Evolutionary conservation across 1,140 invertebrate species (phyloP), one percentile per base, ranked within the genome.

Genomic region (Penaeus chinensis): DNA sequence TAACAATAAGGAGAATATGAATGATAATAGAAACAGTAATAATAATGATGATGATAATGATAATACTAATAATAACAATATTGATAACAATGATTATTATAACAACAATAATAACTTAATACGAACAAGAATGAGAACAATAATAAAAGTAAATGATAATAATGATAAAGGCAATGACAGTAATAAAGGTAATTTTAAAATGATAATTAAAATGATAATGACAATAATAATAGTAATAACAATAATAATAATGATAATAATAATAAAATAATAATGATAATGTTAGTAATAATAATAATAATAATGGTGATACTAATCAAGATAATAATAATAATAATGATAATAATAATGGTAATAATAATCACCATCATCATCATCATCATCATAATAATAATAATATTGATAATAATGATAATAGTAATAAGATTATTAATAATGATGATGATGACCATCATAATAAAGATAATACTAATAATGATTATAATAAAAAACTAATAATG

Each of bases 341-440:
- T 37, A 3, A 37, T 37, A 2, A 37, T 37, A 2, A 37, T 37
- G 2, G 5, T 37, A 2, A 37, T 37, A 2, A 37, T 37, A 2
- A 37, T 37, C 37, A 37, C 5, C 37, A 37, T 37, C 37, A 37
- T 37, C 37, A 37, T 37, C 37, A 37, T 37, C 37, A 37, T 37
- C 37, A 37, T 37, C 37, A 5, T 42, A 42, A 42, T 7, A 7
- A 42, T 42, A 42, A 42, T 42, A 7, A 77, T 32, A 8, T 11
- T 8, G 20, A 77, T 77, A 77, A 77, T 77, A 27, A 77, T 77
- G 20, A 77, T 77, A 27, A 77, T 77, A 27, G 5, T 77, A 77
- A 77, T 77, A 77, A 77, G 5, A 5, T 8, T 27, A 77, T 11
- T 18, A 77, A 8, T 47, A 77, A 77, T 27, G 0, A 77, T 77